These are phyloP conservation scores for Menura novaehollandiae DNA, from an alignment of 2,113 vertebrate species.

Conservation along the genomic window DNA sequence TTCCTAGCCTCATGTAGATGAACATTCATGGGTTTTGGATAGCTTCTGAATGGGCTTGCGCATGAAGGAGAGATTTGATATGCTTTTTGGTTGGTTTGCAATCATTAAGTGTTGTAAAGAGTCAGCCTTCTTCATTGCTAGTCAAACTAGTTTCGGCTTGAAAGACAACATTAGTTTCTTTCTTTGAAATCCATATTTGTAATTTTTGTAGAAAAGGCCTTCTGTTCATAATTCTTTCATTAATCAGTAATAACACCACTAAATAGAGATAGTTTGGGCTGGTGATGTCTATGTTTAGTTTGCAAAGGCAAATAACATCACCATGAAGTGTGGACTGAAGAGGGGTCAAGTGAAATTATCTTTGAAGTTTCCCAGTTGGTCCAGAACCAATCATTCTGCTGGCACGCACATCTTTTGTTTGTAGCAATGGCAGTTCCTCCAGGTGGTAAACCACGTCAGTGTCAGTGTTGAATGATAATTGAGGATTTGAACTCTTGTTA, in stretches of 20 bases:
- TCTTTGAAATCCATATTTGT: neutral
- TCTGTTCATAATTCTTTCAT: neutral
- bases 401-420: neutral
- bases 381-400: neutral
- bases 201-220: neutral
- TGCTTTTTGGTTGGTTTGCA: neutral
- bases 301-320: neutral
- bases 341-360: neutral
- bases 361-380: neutral
- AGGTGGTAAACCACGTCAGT: neutral
- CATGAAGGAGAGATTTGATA: neutral
- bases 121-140: neutral
- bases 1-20: neutral
- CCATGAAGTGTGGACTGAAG: neutral
- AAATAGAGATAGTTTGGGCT: neutral
- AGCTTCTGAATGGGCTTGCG: neutral
- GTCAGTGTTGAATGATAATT: neutral
- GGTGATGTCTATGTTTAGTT: neutral
- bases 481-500: neutral
- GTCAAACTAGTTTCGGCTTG: neutral
- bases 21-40: neutral
- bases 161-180: neutral
- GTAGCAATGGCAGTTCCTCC: neutral
- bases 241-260: neutral
- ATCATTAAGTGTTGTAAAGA: neutral